Base-by-base conservation (phyloP, 2,888 invertebrate genomes). In the Plemyria rubiginata region DNA sequence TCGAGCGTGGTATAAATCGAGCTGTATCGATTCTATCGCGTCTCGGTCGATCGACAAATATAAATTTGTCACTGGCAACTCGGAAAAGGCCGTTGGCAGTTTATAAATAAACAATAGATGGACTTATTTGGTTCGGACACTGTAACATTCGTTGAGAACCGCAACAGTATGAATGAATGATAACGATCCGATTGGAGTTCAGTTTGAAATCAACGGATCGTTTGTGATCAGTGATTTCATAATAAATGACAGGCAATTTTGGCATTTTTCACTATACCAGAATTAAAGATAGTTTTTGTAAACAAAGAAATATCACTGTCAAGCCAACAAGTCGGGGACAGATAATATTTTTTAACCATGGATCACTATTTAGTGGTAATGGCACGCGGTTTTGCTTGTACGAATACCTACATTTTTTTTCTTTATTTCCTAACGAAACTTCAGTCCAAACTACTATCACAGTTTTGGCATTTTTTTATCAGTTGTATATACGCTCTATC, bases 31-130 rank as follows among this genome's bases (percentile, higher is more conserved):
- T 88, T 86, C 87, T 88, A 91, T 92, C 90, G 85, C 85, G 85
- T 84, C 84, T 78, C 81, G 71, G 78, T 70, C 82, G 80, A 88
- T 89, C 90, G 87, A 89, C 88, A 87, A 90, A 90, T 92, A 92
- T 92, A 92, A 90, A 92, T 92, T 92, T 91, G 91, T 91, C 92
- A 91, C 83, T 79, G 86, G 78, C 77, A 77, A 82, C 78, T 84
- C 75, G 85, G 87, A 86, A 90, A 90, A 88, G 87, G 76, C 65
- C 73, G 75, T 79, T 60, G 78, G 80, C 74, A 82, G 80, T 87
- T 92, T 91, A 92, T 91, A 91, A 91, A 92, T 92, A 92, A 92
- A 91, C 87, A 92, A 91, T 90, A 90, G 86, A 80, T 79, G 74
- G 68, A 88, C 88, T 73, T 88, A 85, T 85, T 85, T 84, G 89